Percentiles rank a stretch among this genome's conserved stretches.
Conservation (phyloP, 1,140 invertebrate genomes). For the Sitobion miscanthi region DNA sequence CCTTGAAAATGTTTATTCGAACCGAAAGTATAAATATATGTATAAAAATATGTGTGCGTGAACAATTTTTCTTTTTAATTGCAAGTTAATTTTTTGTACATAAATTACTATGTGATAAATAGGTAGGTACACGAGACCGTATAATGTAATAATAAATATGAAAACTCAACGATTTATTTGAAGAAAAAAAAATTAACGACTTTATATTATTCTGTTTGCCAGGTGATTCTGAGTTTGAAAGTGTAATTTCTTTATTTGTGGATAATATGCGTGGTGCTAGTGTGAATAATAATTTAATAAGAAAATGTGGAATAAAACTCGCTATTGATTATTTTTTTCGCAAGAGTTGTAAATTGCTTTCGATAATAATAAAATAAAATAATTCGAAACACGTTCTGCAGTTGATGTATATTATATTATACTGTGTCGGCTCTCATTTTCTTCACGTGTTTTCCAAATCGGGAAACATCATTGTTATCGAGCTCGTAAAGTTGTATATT, state of each 20-base stretch:
- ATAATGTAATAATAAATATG: no score
- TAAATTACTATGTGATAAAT: no score
- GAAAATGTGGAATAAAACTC: neutral
- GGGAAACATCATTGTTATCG: slow-evolving; percentile 26
- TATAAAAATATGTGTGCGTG: no score
- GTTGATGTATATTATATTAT: slow-evolving; percentile 19
- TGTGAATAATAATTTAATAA: neutral
- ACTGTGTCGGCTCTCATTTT: slow-evolving; percentile 23
- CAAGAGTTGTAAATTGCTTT: neutral
- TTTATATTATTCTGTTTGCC: neutral
- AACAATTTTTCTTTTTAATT: no score
- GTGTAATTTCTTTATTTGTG: neutral
- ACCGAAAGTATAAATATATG: neutral
- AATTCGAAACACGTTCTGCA: slow-evolving; percentile 20
- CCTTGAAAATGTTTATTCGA: neutral
- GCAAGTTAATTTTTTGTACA: no score
- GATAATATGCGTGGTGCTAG: neutral
- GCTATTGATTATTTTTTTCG: neutral
- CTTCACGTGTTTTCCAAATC: slow-evolving; percentile 13
- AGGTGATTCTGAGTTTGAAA: neutral
- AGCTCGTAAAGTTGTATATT: slow-evolving; percentile 22
- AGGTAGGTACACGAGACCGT: no score
- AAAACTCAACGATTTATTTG: neutral
- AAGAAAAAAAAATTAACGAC: neutral
- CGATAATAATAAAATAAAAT: slow-evolving; percentile 11